phyloP scores from a whole-genome alignment of 2,113 vertebrate genomes.

The Paralichthys olivaceus region DNA sequence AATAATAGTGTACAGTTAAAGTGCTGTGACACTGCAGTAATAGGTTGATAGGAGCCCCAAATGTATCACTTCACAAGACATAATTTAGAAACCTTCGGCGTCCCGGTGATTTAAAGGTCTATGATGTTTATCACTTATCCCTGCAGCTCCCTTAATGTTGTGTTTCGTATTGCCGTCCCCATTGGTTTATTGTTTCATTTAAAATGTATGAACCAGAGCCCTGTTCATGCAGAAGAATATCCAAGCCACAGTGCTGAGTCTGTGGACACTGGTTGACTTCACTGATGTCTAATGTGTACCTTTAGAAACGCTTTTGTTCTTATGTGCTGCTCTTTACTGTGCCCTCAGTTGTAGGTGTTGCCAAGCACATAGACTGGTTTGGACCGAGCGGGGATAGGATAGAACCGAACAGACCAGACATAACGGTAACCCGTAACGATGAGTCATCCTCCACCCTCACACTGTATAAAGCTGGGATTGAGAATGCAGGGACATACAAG shows the following conservation, averaged over 20 bases:
- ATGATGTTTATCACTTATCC: not conserved
- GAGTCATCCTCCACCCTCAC: conserved; percentile 94
- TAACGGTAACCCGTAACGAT: conserved; percentile 90
- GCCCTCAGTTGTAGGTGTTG: conserved; percentile 86
- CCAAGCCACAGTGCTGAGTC: conserved; percentile 21
- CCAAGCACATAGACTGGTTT: conserved; percentile 95
- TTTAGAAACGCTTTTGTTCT: conserved; percentile 25
- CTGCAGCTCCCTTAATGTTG: not conserved
- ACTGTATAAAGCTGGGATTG: conserved; percentile 91
- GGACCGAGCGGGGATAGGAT: conserved; percentile 92
- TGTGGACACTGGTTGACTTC: conserved; percentile 19
- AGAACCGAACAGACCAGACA: conserved; percentile 88
- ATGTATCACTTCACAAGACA: not conserved
- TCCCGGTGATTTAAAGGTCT: not conserved
- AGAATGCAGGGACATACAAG: conserved; percentile 94
- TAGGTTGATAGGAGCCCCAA: too few species aligned
- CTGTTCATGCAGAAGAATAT: conserved; percentile 2
- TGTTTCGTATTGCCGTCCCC: not conserved
- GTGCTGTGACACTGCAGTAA: not conserved
- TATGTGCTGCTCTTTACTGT: conserved; percentile 34
- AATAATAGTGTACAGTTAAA: not conserved
- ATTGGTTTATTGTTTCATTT: not conserved
- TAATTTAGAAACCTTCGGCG: not conserved
- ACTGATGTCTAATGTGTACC: conserved; percentile 1
- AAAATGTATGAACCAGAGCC: conserved; percentile 10